Percentiles rank a stretch among this genome's conserved stretches.
These are phyloP conservation scores for Cosmopolites sordidus DNA, from an alignment of 2,888 invertebrate species.

Conservation along the genomic window DNA sequence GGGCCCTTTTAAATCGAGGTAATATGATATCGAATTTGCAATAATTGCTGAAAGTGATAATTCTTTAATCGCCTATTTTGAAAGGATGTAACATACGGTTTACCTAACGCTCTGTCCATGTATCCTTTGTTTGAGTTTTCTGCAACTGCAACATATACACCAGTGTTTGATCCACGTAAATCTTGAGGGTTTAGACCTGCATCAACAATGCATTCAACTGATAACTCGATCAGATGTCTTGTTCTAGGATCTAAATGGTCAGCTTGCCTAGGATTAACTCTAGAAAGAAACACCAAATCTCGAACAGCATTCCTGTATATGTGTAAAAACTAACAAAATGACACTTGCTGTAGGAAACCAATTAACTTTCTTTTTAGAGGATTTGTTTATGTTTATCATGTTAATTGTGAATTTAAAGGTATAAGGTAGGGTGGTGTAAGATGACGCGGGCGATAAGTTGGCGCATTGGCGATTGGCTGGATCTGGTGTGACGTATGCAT, in stretches of 20 bases:
- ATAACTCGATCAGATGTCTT: conserved; percentile 30
- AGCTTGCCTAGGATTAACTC: conserved; percentile 29
- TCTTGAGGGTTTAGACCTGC: conserved; percentile 33
- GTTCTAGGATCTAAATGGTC: conserved; percentile 28
- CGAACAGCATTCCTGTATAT: no score
- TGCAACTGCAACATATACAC: conserved; percentile 28
- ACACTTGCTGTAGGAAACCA: no score
- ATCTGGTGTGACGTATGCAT: no score
- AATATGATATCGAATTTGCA: conserved; percentile 86
- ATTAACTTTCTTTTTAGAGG: no score
- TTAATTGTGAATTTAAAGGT: no score
- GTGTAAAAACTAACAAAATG: no score
- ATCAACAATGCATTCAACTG: conserved; percentile 32
- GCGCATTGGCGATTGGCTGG: no score
- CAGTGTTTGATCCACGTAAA: conserved; percentile 26
- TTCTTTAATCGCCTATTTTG: not conserved
- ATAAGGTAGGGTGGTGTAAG: no score
- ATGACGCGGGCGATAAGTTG: no score
- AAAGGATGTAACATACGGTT: not conserved
- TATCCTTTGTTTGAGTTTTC: conserved; percentile 12
- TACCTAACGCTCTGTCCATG: conserved; percentile 12
- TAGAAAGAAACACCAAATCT: not conserved
- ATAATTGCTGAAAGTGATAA: conserved; percentile 56
- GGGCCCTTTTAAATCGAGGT: conserved; percentile 83
- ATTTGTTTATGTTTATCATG: no score